Percentiles rank a stretch among this genome's conserved stretches.
Conservation (phyloP, 2,888 invertebrate genomes). For the Xylota sylvarum region DNA sequence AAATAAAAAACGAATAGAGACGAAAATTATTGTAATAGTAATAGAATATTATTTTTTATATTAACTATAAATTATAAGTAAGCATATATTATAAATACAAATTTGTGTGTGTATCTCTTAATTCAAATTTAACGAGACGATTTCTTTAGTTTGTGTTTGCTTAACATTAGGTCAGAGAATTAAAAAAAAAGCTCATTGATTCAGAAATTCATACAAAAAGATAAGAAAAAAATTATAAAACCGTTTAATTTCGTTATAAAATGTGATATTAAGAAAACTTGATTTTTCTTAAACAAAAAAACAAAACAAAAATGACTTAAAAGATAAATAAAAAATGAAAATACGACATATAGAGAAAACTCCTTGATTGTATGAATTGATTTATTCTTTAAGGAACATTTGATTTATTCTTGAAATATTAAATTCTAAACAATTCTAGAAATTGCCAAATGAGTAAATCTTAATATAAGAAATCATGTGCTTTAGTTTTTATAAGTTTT, state of each 20-base stretch:
- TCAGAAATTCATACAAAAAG: conserved; percentile 34
- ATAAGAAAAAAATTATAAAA: conserved; percentile 14
- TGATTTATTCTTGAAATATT: conserved; percentile 41
- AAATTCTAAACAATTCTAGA: conserved; percentile 35
- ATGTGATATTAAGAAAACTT: conserved; percentile 68
- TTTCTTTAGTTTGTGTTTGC: conserved; percentile 29
- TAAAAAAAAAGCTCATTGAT: conserved; percentile 20
- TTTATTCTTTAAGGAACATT: conserved; percentile 27
- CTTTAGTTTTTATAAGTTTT: conserved; percentile 20
- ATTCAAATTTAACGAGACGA: conserved; percentile 41
- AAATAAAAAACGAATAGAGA: conserved; percentile 41
- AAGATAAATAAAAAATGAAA: conserved; percentile 30
- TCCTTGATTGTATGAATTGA: background rate
- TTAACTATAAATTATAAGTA: conserved; percentile 45
- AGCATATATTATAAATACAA: conserved; percentile 6
- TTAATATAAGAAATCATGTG: conserved; percentile 37
- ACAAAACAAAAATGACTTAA: conserved; percentile 53
- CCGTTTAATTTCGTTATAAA: conserved; percentile 69
- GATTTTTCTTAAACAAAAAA: conserved; percentile 44
- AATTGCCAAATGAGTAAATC: conserved; percentile 63
- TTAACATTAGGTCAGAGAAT: conserved; percentile 26
- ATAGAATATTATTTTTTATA: conserved; percentile 68
- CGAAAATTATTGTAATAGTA: conserved; percentile 50
- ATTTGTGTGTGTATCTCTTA: background rate
- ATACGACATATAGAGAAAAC: background rate